Base-by-base conservation (phyloP, 2,113 vertebrate species). In the Rafetus swinhoei region DNA sequence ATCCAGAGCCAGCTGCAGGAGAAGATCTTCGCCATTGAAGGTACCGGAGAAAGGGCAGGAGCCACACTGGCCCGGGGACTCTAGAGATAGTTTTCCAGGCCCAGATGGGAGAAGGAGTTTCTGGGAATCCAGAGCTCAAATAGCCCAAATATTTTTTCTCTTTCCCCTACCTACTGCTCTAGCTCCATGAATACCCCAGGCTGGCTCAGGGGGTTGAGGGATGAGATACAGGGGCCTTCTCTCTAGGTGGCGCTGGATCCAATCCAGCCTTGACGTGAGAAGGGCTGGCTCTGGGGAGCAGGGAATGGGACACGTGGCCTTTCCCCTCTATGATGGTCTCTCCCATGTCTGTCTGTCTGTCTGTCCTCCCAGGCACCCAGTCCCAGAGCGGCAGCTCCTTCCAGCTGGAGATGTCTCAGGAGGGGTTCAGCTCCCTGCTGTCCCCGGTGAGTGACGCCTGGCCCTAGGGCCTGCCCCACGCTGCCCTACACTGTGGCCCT, bases 11-110 rank as follows among this genome's bases (percentile, higher is more conserved):
- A 93, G 79, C 96, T 99, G 59, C 96, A 98, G 95, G 97, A 98
- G 6, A 98, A 98, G 90, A 99, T 99, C 90, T 99, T 99, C 22
- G 96, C 98, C 13, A 99, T 99, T 9, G 98, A 99, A 96, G 99
- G 99, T 99, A 90, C 12, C 0, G 7, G 19, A 8, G 3, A 11
- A 1, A 3, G 2, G 1, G 4, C 12, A 69, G 6, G 13, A 0
- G 3, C 32, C 1, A 1, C n/a, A 69, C 15, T 35, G 19, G 13
- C 0, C 3, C 7, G 1, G 5, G 7, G 45, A 3, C 15, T 4
- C 0, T 25, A 24, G 39, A 11, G 1, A 16, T 50, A 65, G 27
- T 4, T 69, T 21, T 69, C 18, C n/a, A 35, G n/a, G 32, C 3
- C 1, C 21, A 5, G 2, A 77, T 16, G 69, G 83, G 27, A 54